phyloP scores from a whole-genome alignment of 1,140 invertebrate species.

The Diorhabda carinulata region DNA sequence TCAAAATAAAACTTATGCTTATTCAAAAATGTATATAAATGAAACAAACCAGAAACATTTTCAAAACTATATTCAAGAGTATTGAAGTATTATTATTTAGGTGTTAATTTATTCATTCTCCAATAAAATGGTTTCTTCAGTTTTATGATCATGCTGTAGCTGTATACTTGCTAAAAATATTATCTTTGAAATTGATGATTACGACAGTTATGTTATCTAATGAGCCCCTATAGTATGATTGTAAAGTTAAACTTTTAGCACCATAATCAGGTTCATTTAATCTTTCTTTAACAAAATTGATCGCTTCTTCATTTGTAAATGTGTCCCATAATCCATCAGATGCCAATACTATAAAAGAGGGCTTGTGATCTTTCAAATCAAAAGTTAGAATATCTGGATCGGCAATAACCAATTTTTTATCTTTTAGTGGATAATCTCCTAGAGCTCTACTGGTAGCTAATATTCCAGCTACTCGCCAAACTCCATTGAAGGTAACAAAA shows the following conservation, averaged over 20 bases:
- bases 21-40: no score
- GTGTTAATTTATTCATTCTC: no score
- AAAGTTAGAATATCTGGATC: slow-evolving; percentile 95
- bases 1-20: no score
- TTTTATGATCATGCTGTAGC: neutral
- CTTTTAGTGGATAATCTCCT: slow-evolving; percentile 93
- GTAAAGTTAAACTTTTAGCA: slow-evolving; percentile 82
- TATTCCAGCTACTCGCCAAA: slow-evolving; percentile 94
- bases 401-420: slow-evolving; percentile 88
- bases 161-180: slow-evolving; percentile 26
- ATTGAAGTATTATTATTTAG: no score
- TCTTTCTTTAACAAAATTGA: slow-evolving; percentile 77
- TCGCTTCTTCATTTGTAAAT: slow-evolving; percentile 90
- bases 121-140: neutral
- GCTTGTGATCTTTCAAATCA: slow-evolving; percentile 77
- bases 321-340: slow-evolving; percentile 96
- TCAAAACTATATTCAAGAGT: no score
- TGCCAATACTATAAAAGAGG: slow-evolving; percentile 86
- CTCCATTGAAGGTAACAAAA: slow-evolving; percentile 91
- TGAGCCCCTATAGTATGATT: slow-evolving; percentile 89
- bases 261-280: slow-evolving; percentile 82
- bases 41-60: no score
- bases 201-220: slow-evolving; percentile 94
- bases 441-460: slow-evolving; percentile 91
- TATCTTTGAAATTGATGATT: slow-evolving; percentile 79